These are phyloP conservation scores for Halichoerus grypus DNA, from an alignment of 2,113 vertebrate genomes.

Conservation along the genomic window DNA sequence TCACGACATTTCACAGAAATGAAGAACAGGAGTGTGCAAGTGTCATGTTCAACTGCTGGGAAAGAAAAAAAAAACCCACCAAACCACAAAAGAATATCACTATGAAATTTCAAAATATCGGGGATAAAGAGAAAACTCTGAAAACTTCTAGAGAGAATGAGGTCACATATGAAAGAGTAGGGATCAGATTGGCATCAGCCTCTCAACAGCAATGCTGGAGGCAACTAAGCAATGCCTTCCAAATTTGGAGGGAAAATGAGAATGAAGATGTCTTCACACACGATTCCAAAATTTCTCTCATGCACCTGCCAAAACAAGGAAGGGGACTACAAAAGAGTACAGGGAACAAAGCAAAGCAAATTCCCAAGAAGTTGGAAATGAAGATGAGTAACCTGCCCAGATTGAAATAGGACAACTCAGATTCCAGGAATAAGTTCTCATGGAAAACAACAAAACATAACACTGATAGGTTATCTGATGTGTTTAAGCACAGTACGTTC, in stretches of 20 bases:
- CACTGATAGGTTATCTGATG: too few species aligned
- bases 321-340: background rate
- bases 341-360: background rate
- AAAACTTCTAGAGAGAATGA: background rate
- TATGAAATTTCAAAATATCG: background rate
- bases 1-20: background rate
- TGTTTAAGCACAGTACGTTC: background rate
- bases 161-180: rapidly evolving
- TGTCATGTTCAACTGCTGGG: background rate
- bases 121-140: background rate
- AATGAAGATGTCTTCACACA: background rate
- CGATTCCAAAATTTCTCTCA: background rate
- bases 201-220: background rate
- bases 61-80: background rate
- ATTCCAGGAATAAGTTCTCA: background rate
- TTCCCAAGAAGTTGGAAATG: background rate
- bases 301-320: too few species aligned
- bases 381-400: background rate
- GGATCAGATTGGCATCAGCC: background rate
- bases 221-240: background rate
- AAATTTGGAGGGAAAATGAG: background rate
- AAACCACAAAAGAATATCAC: background rate
- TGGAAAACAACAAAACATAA: background rate
- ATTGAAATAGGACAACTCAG: rapidly evolving
- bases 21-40: background rate